phyloP scores from a whole-genome alignment of 2,888 invertebrate species.

The Panorpa germanica region DNA sequence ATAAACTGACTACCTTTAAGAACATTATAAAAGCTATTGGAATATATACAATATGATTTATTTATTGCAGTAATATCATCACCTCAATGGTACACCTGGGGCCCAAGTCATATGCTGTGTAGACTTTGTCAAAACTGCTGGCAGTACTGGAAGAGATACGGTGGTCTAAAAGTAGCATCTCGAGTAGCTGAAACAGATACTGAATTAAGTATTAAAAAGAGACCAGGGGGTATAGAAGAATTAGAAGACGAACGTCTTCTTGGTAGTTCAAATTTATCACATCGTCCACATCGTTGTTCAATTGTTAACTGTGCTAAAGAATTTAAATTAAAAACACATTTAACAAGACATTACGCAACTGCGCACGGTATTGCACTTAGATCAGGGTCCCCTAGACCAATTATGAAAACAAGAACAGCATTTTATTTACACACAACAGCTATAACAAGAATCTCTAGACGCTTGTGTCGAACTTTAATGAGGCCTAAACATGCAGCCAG shows the following conservation, averaged over 20 bases:
- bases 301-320: constrained; percentile 88
- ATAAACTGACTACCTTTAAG: constrained; percentile 2
- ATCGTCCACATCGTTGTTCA: constrained; percentile 74
- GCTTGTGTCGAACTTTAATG: constrained; percentile 65
- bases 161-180: constrained; percentile 74
- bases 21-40: constrained; percentile 2
- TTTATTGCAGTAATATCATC: constrained; percentile 42
- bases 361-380: constrained; percentile 60
- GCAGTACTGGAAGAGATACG: constrained; percentile 98
- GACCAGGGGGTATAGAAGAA: constrained; percentile 17
- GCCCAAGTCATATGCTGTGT: constrained; percentile 80
- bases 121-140: constrained; percentile 88
- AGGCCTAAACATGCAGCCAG: constrained; percentile 75
- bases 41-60: constrained; percentile 8
- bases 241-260: constrained; percentile 30
- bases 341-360: constrained; percentile 84
- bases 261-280: constrained; percentile 30
- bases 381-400: constrained; percentile 68
- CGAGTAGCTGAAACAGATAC: constrained; percentile 28
- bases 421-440: constrained; percentile 89
- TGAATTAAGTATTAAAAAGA: too few relatives aligned
- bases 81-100: constrained; percentile 94
- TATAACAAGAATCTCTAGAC: constrained; percentile 73
- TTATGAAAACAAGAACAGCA: constrained; percentile 93
- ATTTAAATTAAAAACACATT: constrained; percentile 86